Percentiles rank a stretch among this genome's conserved stretches.
These are phyloP conservation scores for Pteropus alecto DNA, from an alignment of 2,113 vertebrate species.

Conservation along the genomic window DNA sequence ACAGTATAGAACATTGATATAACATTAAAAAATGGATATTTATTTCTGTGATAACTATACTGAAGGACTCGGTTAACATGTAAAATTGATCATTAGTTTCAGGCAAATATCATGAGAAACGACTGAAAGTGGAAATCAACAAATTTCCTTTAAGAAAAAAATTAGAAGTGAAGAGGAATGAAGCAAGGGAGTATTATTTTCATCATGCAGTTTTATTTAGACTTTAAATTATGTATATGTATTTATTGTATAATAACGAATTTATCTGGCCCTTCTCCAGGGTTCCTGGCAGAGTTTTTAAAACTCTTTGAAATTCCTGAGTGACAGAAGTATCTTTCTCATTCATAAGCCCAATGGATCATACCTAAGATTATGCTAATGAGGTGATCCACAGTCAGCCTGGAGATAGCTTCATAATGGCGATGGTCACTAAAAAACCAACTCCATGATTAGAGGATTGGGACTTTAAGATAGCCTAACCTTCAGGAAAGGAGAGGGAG, in stretches of 20 bases:
- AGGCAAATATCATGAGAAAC: not conserved
- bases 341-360: not conserved
- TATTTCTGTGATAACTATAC: not conserved
- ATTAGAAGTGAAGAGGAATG: not conserved
- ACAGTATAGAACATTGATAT: not conserved
- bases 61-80: not conserved
- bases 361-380: not conserved
- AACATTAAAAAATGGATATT: not conserved
- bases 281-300: not conserved
- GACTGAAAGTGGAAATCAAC: not conserved
- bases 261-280: not conserved
- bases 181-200: not conserved
- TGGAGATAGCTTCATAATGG: not conserved
- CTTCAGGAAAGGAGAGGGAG: not conserved
- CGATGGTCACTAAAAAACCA: not conserved
- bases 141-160: not conserved
- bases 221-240: not conserved
- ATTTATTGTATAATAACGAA: not conserved
- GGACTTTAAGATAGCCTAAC: not conserved
- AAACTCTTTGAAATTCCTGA: not conserved
- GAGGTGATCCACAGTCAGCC: not conserved
- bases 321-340: not conserved
- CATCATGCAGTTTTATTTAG: not conserved
- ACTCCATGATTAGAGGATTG: not conserved
- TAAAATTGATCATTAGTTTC: not conserved